Evolutionary conservation across 2,888 invertebrate genomes (phyloP).

Genomic region (Drosophila testacea): DNA sequence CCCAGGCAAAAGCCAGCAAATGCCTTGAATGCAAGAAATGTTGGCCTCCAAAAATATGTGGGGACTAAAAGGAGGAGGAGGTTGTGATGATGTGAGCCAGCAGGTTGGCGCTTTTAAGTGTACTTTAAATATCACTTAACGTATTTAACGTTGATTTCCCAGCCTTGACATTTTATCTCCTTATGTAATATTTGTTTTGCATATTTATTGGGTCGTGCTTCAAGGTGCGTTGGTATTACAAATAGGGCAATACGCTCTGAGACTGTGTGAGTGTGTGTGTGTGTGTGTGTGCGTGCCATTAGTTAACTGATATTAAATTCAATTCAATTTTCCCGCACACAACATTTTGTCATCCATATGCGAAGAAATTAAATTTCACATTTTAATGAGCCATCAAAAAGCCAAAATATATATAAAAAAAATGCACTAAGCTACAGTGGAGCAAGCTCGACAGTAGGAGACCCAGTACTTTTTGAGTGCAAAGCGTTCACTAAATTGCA

Average conservation of each 20-base stretch:
- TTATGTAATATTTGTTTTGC: slow-evolving; percentile 65
- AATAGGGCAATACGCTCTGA: slow-evolving; percentile 12
- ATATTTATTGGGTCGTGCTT: slow-evolving; percentile 59
- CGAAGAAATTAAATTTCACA: slow-evolving; percentile 70
- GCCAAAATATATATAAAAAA: slow-evolving; percentile 42
- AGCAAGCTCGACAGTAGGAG: no score
- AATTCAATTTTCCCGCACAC: slow-evolving; percentile 62
- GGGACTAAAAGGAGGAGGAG: neutral
- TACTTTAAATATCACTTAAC: slow-evolving; percentile 80
- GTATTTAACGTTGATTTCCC: slow-evolving; percentile 74
- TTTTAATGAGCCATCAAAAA: slow-evolving; percentile 78
- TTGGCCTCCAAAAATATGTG: slow-evolving; percentile 22
- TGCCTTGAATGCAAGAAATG: slow-evolving; percentile 43
- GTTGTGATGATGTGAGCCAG: slow-evolving; percentile 4
- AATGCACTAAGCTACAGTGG: no score
- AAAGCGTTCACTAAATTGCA: no score
- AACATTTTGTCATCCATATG: slow-evolving; percentile 33
- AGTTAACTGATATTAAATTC: slow-evolving; percentile 79
- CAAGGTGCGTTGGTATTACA: slow-evolving; percentile 3
- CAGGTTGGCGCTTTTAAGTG: slow-evolving; percentile 65
- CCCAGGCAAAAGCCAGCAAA: slow-evolving; percentile 47
- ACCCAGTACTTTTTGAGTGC: no score
- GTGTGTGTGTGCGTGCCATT: slow-evolving; percentile 52
- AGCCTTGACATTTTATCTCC: slow-evolving; percentile 67
- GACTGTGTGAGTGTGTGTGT: neutral